phyloP scores from a whole-genome alignment of 2,888 invertebrate species.

The Aleiodes testaceus region DNA sequence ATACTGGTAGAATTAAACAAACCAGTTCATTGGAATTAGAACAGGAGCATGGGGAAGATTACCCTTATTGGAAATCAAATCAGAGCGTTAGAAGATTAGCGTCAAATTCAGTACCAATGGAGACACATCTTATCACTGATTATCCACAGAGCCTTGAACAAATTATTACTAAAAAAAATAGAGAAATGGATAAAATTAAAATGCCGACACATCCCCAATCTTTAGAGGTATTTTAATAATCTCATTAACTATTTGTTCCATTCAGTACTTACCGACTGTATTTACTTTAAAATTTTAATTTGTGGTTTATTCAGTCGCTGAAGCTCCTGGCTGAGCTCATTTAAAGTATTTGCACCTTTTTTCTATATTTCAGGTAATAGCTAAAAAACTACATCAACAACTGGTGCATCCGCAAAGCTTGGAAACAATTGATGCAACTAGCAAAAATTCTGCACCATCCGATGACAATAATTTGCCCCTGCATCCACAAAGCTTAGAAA shows the following conservation, averaged over 20 bases:
- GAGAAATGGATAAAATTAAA: constrained; percentile 67
- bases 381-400: constrained; percentile 67
- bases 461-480: constrained; percentile 79
- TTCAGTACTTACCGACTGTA: too few species aligned
- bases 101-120: constrained; percentile 67
- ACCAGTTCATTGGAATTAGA: constrained; percentile 77
- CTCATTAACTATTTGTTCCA: background rate
- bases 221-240: constrained; percentile 61
- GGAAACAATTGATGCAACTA: constrained; percentile 68
- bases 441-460: constrained; percentile 65
- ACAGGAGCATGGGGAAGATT: constrained; percentile 63
- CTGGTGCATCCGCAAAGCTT: constrained; percentile 70
- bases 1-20: constrained; percentile 74
- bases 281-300: background rate
- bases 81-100: constrained; percentile 66
- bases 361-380: constrained; percentile 60
- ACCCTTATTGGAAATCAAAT: constrained; percentile 69
- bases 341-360: background rate
- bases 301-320: background rate
- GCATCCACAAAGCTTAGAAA: constrained; percentile 87
- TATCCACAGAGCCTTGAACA: constrained; percentile 70
- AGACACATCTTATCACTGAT: constrained; percentile 65
- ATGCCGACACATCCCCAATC: constrained; percentile 71
- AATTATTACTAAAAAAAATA: constrained; percentile 63
- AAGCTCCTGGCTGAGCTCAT: too few species aligned